A percentile compares a stretch with the other conserved stretches of the same genome.
These are phyloP conservation scores for Pyrrhosoma nymphula DNA, from an alignment of 2,888 invertebrate species.

Conservation along the genomic window DNA sequence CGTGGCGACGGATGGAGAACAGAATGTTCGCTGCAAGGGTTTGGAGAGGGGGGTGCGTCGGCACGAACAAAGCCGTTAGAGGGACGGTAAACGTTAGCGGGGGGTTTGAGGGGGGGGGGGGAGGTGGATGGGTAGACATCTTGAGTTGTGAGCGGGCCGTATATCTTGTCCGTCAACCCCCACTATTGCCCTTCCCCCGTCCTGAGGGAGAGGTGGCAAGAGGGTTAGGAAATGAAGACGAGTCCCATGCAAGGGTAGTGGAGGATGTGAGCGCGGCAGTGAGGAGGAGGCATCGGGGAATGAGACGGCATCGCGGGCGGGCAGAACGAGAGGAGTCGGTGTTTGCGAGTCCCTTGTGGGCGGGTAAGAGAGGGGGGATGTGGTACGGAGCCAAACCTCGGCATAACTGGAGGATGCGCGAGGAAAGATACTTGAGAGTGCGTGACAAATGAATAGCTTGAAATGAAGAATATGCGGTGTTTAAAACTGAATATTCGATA, in stretches of 20 bases:
- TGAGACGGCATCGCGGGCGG: not conserved
- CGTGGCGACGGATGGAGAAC: not conserved
- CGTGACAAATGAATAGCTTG: not conserved
- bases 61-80: not conserved
- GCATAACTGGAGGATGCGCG: not conserved
- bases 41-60: not conserved
- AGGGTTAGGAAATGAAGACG: slow-evolving; percentile 22
- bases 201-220: not conserved
- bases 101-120: not conserved
- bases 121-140: not conserved
- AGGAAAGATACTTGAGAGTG: not conserved
- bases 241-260: not conserved
- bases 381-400: not conserved
- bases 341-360: not conserved
- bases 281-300: not conserved
- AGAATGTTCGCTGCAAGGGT: not conserved
- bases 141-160: slow-evolving; percentile 6
- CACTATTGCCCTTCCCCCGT: not conserved
- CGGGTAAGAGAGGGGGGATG: no score
- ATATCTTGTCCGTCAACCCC: not conserved
- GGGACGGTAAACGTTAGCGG: not conserved
- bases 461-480: no score
- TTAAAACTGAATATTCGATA: no score
- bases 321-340: not conserved
- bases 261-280: not conserved